Conservation (phyloP, 1,140 invertebrate species). For the Drosophila albomicans region DNA sequence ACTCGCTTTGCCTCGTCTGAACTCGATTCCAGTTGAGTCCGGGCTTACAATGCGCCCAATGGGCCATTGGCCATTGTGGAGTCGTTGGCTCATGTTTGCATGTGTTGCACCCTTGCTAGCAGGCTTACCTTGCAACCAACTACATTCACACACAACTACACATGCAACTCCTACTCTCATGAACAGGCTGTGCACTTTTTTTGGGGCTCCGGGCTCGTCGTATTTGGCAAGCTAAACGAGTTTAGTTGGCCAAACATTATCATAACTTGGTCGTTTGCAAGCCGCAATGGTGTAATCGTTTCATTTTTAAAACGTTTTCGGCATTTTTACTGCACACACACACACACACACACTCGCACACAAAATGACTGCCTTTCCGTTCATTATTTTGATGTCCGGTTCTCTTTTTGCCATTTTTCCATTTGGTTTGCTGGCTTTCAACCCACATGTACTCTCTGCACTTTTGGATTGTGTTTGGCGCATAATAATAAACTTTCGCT, state of each 20-base stretch:
- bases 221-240: slow-evolving; percentile 75
- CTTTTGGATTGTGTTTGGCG: slow-evolving; percentile 43
- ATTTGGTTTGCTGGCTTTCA: neutral
- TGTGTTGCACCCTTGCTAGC: slow-evolving; percentile 65
- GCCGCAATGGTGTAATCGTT: slow-evolving; percentile 82
- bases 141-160: slow-evolving; percentile 19
- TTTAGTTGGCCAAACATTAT: slow-evolving; percentile 83
- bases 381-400: slow-evolving; percentile 79
- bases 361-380: slow-evolving; percentile 69
- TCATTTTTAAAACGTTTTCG: slow-evolving; percentile 81
- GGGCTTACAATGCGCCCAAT: slow-evolving; percentile 63
- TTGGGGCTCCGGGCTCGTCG: slow-evolving; percentile 34
- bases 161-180: neutral
- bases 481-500: slow-evolving; percentile 80
- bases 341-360: slow-evolving; percentile 18
- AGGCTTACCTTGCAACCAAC: slow-evolving; percentile 58
- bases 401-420: slow-evolving; percentile 17
- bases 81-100: slow-evolving; percentile 56
- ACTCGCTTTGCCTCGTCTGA: too few relatives aligned
- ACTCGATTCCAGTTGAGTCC: slow-evolving; percentile 21
- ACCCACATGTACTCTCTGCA: slow-evolving; percentile 1
- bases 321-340: slow-evolving; percentile 62
- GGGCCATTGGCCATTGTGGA: slow-evolving; percentile 42
- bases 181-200: slow-evolving; percentile 31
- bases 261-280: slow-evolving; percentile 82